Evolutionary conservation across 2,888 invertebrate genomes (phyloP), one percentile per base, ranked within the genome.

Genomic region (Apamea epomidion): DNA sequence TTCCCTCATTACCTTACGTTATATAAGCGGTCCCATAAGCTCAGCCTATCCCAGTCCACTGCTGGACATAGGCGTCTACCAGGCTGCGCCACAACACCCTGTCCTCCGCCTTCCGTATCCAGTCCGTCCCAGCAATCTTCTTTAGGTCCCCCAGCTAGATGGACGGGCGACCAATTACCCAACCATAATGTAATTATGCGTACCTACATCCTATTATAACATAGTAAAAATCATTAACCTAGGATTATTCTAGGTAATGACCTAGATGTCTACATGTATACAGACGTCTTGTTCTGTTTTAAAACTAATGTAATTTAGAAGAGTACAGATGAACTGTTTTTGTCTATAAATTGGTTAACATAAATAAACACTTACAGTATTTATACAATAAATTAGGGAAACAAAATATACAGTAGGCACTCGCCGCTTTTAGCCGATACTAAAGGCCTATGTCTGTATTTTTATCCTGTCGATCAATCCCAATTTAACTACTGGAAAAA

Each of bases 331-430:
- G 25, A 60, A 68, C 51, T 84, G 65, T 84, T 79, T 81, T 62
- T 45, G 3, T 18, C 12, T 16, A 67, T 67, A 79, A 82, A 84
- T 79, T 37, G 16, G n/a, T 18, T 25, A 4, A 29, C 32, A 18
- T 67, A 60, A 69, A 84, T 79, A 84, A 79, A 79, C 60, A 69
- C 18, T 54, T 68, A 21, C 21, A 51, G 32, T 51, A 77, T 83
- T 77, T 77, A 62, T 45, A 29, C 54, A 69, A 54, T 58, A 37
- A 83, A 83, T 79, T 62, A 29, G 25, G 0, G 18, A 54, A 84
- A 42, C n/a, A 29, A 84, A 84, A 79, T 54, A 71, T 42, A 71
- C 48, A 29, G 7, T 37, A 78, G 10, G 5, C 1, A 16, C 7
- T 32, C 37, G 48, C 14, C 45, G 14, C 21, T 58, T 78, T 67